Percentiles rank a stretch among this genome's conserved stretches.
These are phyloP conservation scores for Eupithecia subumbrata DNA, from an alignment of 2,888 invertebrate species.

Conservation along the genomic window DNA sequence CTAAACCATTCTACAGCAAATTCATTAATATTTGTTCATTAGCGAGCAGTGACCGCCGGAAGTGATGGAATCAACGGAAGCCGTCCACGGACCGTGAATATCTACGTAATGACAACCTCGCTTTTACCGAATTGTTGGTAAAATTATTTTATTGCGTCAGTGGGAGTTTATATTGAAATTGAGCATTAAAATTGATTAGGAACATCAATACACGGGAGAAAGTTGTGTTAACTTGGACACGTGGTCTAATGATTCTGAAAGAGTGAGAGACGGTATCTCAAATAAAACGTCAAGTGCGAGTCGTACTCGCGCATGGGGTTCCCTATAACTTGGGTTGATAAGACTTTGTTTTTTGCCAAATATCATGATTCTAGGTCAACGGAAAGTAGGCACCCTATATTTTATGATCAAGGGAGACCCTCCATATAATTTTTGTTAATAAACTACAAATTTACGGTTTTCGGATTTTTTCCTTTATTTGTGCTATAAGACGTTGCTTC, in stretches of 20 bases:
- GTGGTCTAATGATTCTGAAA: neutral
- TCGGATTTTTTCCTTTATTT: no score
- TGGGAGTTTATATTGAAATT: neutral
- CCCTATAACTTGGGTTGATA: no score
- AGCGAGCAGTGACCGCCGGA: slow-evolving; percentile 53
- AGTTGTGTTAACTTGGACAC: neutral
- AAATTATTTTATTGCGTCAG: slow-evolving; percentile 33
- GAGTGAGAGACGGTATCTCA: no score
- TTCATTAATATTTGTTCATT: slow-evolving; percentile 37
- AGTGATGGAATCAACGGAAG: slow-evolving; percentile 79
- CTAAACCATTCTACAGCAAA: slow-evolving; percentile 21
- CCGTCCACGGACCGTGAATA: slow-evolving; percentile 66
- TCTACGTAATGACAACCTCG: slow-evolving; percentile 42
- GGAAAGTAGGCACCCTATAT: no score
- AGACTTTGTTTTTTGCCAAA: no score
- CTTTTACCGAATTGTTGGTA: slow-evolving; percentile 43
- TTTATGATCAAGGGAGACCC: no score
- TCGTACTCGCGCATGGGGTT: no score
- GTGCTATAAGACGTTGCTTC: no score
- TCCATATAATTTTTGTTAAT: no score
- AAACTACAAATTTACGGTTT: no score
- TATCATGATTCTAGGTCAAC: no score
- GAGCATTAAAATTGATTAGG: neutral
- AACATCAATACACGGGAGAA: neutral
- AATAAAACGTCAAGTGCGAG: no score